Evolutionary conservation across 53 echinoderm and acorn worm species (phyloP).

Genomic region (Hippasteria phrygiana): DNA sequence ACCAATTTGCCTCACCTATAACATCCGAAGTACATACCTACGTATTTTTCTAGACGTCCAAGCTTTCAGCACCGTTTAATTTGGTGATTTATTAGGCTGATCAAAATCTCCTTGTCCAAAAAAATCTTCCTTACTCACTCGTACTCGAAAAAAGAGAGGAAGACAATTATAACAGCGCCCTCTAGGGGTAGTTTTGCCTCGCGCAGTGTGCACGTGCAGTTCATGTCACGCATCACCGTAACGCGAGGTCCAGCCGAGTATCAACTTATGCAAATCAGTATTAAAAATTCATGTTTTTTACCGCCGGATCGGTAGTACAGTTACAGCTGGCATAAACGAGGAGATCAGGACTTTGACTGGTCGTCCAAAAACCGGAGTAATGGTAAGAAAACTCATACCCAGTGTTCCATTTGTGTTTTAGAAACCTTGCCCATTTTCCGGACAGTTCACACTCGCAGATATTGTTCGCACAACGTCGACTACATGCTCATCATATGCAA

Average conservation of each 20-base stretch:
- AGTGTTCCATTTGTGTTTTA: background rate
- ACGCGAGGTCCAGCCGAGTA: no score
- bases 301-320: no score
- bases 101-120: background rate
- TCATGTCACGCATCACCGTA: no score
- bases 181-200: no score
- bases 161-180: background rate
- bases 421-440: background rate
- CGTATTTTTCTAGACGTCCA: background rate
- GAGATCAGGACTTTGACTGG: background rate
- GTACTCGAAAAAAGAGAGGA: background rate
- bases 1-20: background rate
- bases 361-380: background rate
- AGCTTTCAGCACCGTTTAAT: background rate
- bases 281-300: no score
- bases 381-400: background rate
- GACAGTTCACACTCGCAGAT: background rate
- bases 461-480: no score
- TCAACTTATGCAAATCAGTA: no score
- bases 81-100: background rate
- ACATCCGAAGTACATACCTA: background rate
- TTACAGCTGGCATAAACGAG: background rate
- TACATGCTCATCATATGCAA: no score
- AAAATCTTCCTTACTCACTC: background rate
- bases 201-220: no score